These are phyloP conservation scores for Ellobium chinense DNA, from an alignment of 2,888 invertebrate species.

Conservation along the genomic window DNA sequence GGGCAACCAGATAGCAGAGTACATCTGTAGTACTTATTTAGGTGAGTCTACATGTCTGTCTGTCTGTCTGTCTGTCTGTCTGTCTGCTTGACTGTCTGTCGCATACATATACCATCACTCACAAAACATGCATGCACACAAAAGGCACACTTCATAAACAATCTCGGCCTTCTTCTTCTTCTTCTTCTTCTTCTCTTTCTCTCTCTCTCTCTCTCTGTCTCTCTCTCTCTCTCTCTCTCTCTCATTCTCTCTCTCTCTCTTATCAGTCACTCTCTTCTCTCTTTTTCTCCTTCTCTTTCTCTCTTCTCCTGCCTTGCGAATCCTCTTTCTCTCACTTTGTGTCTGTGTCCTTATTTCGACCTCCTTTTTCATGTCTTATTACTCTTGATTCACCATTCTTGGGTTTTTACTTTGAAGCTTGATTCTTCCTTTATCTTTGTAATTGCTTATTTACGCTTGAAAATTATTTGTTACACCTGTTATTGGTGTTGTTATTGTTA, in stretches of 20 bases:
- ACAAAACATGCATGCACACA: too few relatives aligned
- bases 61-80: not conserved
- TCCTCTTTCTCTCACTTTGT: not conserved
- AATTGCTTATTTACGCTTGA: too few relatives aligned
- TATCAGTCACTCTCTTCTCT: not conserved
- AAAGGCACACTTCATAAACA: too few relatives aligned
- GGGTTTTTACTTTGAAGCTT: too few relatives aligned
- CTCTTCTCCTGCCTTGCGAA: not conserved
- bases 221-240: not conserved
- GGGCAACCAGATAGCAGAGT: conserved; percentile 99
- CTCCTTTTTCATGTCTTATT: too few relatives aligned
- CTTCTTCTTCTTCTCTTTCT: not conserved
- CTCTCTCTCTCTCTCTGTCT: not conserved
- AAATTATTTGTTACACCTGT: too few relatives aligned
- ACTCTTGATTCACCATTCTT: too few relatives aligned
- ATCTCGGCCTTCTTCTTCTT: not conserved
- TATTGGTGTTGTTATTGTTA: too few relatives aligned
- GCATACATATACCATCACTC: too few relatives aligned
- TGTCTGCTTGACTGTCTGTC: not conserved
- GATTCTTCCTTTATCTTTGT: too few relatives aligned
- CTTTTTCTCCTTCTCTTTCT: not conserved
- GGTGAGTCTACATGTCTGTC: conserved; percentile 84
- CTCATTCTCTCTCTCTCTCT: not conserved
- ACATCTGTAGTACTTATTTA: conserved; percentile 99
- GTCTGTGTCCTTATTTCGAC: too few relatives aligned